Percentiles rank a stretch among this genome's conserved stretches.
These are phyloP conservation scores for Sesamia nonagrioides DNA, from an alignment of 1,140 invertebrate genomes.

Conservation along the genomic window DNA sequence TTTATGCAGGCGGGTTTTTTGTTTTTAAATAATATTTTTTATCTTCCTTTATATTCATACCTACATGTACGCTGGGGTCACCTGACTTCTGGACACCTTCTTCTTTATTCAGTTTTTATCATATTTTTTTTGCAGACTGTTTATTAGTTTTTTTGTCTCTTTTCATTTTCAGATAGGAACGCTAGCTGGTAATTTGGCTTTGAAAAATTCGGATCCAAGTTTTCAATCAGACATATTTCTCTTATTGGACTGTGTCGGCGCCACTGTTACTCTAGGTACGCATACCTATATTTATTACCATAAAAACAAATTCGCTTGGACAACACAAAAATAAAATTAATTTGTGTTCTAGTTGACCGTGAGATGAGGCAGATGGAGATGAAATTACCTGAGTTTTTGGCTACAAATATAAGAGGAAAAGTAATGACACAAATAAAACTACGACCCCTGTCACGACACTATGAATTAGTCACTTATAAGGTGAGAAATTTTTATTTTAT, in stretches of 20 bases:
- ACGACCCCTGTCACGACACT: conserved; percentile 52
- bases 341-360: conserved; percentile 39
- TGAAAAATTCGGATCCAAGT: conserved; percentile 56
- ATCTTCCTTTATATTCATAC: no score
- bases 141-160: neutral
- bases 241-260: conserved; percentile 58
- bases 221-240: conserved; percentile 61
- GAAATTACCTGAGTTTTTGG: conserved; percentile 54
- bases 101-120: no score
- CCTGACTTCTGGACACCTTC: no score
- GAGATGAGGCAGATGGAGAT: conserved; percentile 48
- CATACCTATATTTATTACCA: neutral
- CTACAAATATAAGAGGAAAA: conserved; percentile 50
- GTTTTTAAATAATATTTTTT: no score
- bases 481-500: conserved; percentile 35
- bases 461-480: conserved; percentile 63
- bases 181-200: conserved; percentile 57
- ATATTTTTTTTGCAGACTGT: neutral
- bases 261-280: conserved; percentile 56
- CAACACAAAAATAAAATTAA: neutral
- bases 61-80: no score
- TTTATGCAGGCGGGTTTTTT: no score
- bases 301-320: neutral
- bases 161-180: conserved; percentile 55
- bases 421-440: conserved; percentile 61